Conservation (phyloP, 2,113 vertebrate species). For the Dendrocopos noguchii region DNA sequence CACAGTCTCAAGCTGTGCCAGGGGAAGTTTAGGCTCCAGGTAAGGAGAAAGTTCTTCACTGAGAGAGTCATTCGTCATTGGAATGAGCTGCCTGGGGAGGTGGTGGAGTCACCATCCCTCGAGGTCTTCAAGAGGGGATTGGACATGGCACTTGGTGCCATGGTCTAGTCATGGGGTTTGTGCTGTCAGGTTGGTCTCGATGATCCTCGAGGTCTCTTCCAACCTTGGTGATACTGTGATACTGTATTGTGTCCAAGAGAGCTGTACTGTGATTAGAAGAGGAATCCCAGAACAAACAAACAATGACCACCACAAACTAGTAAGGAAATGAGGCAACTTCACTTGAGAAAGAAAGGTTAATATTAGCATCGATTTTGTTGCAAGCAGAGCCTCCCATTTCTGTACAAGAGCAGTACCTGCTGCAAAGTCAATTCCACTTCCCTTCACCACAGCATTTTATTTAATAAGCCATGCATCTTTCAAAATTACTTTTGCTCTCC, state of each 20-base stretch:
- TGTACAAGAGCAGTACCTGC: neutral
- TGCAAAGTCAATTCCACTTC: neutral
- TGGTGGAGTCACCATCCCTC: no score
- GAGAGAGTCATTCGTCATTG: no score
- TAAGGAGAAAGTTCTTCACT: no score
- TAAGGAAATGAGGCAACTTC: neutral
- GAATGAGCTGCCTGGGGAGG: no score
- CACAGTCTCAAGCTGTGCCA: no score
- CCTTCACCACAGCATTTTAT: neutral
- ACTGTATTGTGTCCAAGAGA: neutral
- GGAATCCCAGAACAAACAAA: neutral
- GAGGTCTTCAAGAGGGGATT: no score
- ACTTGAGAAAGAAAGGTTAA: neutral
- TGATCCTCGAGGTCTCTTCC: no score
- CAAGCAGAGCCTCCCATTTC: neutral
- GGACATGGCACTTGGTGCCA: no score
- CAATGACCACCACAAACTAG: neutral
- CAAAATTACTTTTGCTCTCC: neutral
- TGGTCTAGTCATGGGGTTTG: no score
- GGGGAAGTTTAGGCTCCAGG: no score
- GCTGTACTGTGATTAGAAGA: neutral
- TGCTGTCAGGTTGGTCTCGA: no score
- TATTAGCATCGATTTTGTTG: neutral
- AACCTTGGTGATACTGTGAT: no score
- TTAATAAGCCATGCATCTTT: neutral